Percentiles rank a stretch among this genome's conserved stretches.
phyloP scores from a whole-genome alignment of 2,797 vertebrate genomes.

The Salmo trutta region DNA sequence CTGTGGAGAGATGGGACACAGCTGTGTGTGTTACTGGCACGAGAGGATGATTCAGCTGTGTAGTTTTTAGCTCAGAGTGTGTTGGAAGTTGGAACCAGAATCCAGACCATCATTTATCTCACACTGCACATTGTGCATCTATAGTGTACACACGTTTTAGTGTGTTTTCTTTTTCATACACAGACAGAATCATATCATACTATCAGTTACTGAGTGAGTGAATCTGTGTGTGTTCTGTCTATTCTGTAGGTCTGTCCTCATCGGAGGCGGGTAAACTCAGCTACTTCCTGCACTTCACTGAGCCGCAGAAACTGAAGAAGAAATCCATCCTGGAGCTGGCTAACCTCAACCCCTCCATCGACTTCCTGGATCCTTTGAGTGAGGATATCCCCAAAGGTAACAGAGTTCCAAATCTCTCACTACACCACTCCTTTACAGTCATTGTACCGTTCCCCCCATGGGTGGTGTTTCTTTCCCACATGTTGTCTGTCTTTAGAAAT shows the following conservation, averaged over 20 bases:
- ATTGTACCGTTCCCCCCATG: neutral
- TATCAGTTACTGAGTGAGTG: neutral
- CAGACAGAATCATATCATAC: neutral
- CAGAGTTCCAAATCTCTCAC: slow-evolving; percentile 2
- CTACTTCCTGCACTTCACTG: slow-evolving; percentile 87
- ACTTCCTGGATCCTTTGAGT: slow-evolving; percentile 88
- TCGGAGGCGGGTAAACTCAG: slow-evolving; percentile 82
- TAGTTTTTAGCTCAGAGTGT: slow-evolving; percentile 4
- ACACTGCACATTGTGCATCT: neutral
- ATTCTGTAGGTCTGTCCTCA: slow-evolving; percentile 81
- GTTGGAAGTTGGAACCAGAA: neutral
- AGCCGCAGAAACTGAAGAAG: slow-evolving; percentile 77
- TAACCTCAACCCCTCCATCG: slow-evolving; percentile 82
- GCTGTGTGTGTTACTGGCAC: slow-evolving; percentile 16
- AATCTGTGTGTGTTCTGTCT: neutral
- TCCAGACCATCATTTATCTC: neutral
- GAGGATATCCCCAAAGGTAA: slow-evolving; percentile 89
- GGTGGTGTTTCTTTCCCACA: neutral
- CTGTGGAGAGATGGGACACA: slow-evolving; percentile 22
- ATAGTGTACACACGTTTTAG: neutral
- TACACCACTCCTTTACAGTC: neutral
- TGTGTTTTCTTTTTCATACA: neutral
- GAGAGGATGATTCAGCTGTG: slow-evolving; percentile 6
- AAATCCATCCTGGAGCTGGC: slow-evolving; percentile 84
- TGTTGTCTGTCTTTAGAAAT: neutral